Conservation (phyloP, 2,888 invertebrate genomes). For the Coenonympha arcania region DNA sequence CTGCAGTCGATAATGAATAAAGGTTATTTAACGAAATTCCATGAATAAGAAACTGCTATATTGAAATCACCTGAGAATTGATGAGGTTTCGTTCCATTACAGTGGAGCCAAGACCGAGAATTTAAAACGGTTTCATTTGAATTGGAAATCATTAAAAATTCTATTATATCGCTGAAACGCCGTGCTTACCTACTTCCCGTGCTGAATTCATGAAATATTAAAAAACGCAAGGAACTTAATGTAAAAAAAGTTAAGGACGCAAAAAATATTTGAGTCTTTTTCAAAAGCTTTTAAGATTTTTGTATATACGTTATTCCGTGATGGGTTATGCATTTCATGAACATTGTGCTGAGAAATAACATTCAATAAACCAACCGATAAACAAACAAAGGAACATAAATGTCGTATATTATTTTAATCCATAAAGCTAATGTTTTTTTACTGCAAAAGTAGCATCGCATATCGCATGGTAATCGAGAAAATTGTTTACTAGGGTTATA, state of each 20-base stretch:
- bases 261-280: no score
- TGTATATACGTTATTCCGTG: no score
- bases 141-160: constrained; percentile 27
- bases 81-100: constrained; percentile 37
- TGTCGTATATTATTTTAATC: no score
- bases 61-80: constrained; percentile 59
- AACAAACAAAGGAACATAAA: no score
- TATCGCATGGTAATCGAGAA: constrained; percentile 67
- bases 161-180: constrained; percentile 20
- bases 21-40: constrained; percentile 56
- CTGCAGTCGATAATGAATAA: constrained; percentile 61
- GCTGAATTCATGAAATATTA: constrained; percentile 14
- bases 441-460: constrained; percentile 51
- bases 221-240: background rate
- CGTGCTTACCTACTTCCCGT: constrained; percentile 6
- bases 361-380: no score
- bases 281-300: no score
- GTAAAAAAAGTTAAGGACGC: background rate
- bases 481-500: constrained; percentile 73
- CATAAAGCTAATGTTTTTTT: constrained; percentile 35
- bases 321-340: no score
- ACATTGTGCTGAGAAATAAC: no score
- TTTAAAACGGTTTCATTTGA: constrained; percentile 24
- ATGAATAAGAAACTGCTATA: constrained; percentile 55
- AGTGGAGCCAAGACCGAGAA: constrained; percentile 25